Conservation (phyloP, 2,113 vertebrate genomes). For the Syngnathus floridae region DNA sequence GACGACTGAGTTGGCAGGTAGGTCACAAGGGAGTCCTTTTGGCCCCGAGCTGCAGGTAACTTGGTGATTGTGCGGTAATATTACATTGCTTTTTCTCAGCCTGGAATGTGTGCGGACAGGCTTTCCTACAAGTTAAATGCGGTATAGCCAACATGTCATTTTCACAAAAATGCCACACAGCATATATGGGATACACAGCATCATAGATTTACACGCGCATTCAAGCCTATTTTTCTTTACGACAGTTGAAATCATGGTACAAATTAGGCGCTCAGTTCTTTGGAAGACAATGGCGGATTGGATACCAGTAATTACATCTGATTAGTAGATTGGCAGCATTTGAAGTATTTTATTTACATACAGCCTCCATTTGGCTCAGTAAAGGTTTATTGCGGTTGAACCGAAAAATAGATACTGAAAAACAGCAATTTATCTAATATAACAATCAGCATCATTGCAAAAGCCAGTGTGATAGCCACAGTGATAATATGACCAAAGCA, state of each 20-base stretch:
- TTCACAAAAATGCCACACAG: conserved; percentile 39
- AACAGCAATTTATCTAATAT: not conserved
- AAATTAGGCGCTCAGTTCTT: conserved; percentile 79
- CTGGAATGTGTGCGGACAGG: conserved; percentile 22
- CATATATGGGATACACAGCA: conserved; percentile 32
- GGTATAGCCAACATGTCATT: conserved; percentile 30
- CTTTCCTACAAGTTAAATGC: conserved; percentile 43
- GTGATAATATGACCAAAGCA: too few species aligned
- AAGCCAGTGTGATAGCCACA: too few species aligned
- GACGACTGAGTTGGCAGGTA: conserved; percentile 34
- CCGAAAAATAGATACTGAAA: not conserved
- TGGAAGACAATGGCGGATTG: conserved; percentile 75
- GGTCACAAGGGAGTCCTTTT: conserved; percentile 37
- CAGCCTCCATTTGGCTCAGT: conserved; percentile 16
- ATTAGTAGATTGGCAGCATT: too few species aligned
- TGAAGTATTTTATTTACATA: too few species aligned
- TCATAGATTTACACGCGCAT: conserved; percentile 12
- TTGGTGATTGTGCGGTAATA: conserved; percentile 24
- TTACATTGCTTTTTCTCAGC: conserved; percentile 14
- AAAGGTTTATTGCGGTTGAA: conserved; percentile 1
- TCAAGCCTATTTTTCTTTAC: conserved; percentile 59
- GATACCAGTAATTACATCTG: conserved; percentile 74
- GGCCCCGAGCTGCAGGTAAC: conserved; percentile 1
- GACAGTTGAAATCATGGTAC: conserved; percentile 76
- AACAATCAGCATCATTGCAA: not conserved